Base-by-base conservation (phyloP, 2,797 vertebrate species). In the Carcharodon carcharias region DNA sequence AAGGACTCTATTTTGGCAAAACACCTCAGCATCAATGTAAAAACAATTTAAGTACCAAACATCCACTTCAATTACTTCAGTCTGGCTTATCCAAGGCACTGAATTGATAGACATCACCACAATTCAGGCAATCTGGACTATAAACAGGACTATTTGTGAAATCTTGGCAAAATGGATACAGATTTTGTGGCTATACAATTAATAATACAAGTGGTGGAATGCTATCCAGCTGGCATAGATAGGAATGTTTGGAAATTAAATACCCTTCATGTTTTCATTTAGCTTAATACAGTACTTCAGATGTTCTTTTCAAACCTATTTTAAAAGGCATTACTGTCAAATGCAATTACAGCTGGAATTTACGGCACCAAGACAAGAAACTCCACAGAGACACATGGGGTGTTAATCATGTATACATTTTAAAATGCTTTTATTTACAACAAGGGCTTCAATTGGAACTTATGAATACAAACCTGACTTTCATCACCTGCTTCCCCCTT, bases 241-340 rank as follows among this genome's bases (percentile, higher is more conserved):
- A 93, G 91, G 91, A 67, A 93, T 67, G 91, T 67, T 93, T 93
- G 91, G 91, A 93, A 93, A 93, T 93, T 93, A 93, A 93, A 67
- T 67, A 93, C 63, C 91, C 61, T 93, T 93, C 91, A 67, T 67
- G 91, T 67, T 93, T 45, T 93, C 91, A 93, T 93, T 93, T 93
- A 93, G 91, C 63, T 23, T 67, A 67, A 93, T 63, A 93, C 91
- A 67, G 63, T 65, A 93, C 91, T 67, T 93, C 63, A 65, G 63
- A 93, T 93, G 91, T 93, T 93, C 91, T 93, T 93, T 93, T 93
- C 61, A 67, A 93, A 93, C 63, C 91, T 45, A 67, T 45, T 93
- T 67, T 93, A 67, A 93, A 93, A 93, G 35, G 91, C 63, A 67
- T 93, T 67, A 93, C 91, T 45, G 61, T 93, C 91, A 93, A 67